Evolutionary conservation across 64 coral and sea anemone genomes (phyloP).

Genomic region (Montipora cactus): DNA sequence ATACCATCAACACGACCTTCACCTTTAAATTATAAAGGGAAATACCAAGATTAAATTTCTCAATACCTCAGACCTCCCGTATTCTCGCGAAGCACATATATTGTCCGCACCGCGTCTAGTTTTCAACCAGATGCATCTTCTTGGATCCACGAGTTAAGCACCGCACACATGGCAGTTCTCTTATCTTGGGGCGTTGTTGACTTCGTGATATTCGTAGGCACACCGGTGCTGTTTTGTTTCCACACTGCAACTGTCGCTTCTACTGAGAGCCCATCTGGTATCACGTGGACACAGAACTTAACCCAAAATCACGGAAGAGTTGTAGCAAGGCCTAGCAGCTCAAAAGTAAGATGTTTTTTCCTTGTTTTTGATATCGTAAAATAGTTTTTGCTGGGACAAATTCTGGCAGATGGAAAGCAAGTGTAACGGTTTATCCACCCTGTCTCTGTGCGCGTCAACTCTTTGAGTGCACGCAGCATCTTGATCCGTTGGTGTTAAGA

Average conservation of each 20-base stretch:
- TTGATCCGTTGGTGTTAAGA: neutral
- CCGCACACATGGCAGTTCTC: neutral
- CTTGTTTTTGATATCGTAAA: neutral
- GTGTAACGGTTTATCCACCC: neutral
- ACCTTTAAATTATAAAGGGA: constrained; percentile 17
- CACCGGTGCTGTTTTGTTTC: neutral
- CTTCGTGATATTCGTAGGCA: neutral
- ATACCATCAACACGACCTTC: constrained; percentile 36
- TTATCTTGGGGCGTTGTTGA: neutral
- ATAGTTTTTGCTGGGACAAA: neutral
- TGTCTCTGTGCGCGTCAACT: neutral
- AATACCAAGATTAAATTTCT: constrained; percentile 54
- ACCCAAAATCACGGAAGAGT: neutral
- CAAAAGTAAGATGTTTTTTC: constrained; percentile 15
- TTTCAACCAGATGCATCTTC: neutral
- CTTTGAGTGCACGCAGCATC: neutral
- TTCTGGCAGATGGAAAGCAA: neutral
- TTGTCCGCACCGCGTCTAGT: neutral
- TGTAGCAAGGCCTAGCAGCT: neutral
- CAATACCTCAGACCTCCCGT: constrained; percentile 24
- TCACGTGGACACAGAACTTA: neutral
- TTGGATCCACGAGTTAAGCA: neutral
- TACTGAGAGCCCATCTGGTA: neutral
- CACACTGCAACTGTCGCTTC: neutral
- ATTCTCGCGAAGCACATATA: neutral